Evolutionary conservation across 1,140 invertebrate species (phyloP), one percentile per base, ranked within the genome.

Genomic region (Aphidius ervi): DNA sequence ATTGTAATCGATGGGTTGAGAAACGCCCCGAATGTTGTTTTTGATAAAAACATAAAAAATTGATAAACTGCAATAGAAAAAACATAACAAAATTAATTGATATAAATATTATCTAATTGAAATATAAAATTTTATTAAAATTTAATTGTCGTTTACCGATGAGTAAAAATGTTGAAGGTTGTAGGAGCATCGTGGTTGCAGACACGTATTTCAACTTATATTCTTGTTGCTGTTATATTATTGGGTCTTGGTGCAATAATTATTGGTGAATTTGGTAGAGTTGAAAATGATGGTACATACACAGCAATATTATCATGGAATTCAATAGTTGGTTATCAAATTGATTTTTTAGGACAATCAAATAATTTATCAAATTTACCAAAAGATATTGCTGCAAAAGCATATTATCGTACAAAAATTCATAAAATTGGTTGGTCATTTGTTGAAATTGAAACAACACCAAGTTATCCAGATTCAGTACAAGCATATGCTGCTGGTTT

Each of bases 401-500:
- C 86, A 23, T 88, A 88, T 73, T 89, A 88, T 67, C 85, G 84
- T 76, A 83, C 84, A 65, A 83, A 86, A 65, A 84, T 86, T 47
- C 81, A 82, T 23, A 82, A 85, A 57, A 85, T 82, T 62, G 88
- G 88, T 87, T 93, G 91, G 90, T 89, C 88, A 2, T 82, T 85
- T 65, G 75, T 94, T 10, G 90, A 93, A 81, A 84, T 93, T 54
- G 87, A 91, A 77, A 90, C 90, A 6, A 85, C 90, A 62, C 73
- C 79, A 46, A 80, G 82, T 2, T 90, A 87, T 74, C 84, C 87
- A 5, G 89, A 92, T 72, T 82, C 84, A 63, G 82, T 90, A 6
- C 94, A 96, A 79, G 92, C 92, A 0, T 94, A 89, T 73, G 88
- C 90, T 3, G 93, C 93, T n/a, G 94, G 94, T 7, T 82, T 93